These are phyloP conservation scores for Hemibagrus guttatus DNA, from an alignment of 2,797 vertebrate species.

Conservation along the genomic window DNA sequence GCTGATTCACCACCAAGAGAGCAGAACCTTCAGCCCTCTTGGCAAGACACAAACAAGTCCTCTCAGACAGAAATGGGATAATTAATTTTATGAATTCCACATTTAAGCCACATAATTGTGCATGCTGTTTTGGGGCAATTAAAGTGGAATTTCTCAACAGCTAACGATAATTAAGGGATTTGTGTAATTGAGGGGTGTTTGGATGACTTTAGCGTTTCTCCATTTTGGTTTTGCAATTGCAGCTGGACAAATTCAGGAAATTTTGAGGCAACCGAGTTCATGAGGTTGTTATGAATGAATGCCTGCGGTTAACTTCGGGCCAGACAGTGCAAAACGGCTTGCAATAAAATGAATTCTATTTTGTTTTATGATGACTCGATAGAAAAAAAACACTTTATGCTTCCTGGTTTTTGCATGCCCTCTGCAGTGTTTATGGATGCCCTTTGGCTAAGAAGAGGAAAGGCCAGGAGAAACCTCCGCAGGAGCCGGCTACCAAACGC, in stretches of 20 bases:
- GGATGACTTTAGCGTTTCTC: constrained; percentile 48
- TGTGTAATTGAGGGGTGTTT: constrained; percentile 69
- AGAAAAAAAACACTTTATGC: constrained; percentile 25
- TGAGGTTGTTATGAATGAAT: constrained; percentile 50
- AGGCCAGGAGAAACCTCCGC: constrained; percentile 90
- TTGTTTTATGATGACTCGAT: constrained; percentile 39
- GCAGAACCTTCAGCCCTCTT: constrained; percentile 51
- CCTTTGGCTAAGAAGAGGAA: constrained; percentile 97
- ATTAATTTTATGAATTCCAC: constrained; percentile 71
- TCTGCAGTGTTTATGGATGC: constrained; percentile 91
- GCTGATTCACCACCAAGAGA: constrained; percentile 19
- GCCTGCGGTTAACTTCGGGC: constrained; percentile 41
- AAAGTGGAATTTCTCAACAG: constrained; percentile 69
- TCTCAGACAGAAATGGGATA: constrained; percentile 67
- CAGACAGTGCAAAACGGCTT: constrained; percentile 3
- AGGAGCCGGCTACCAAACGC: constrained; percentile 90
- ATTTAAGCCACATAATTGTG: constrained; percentile 70
- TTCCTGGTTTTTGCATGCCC: constrained; percentile 42
- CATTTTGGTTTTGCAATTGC: constrained; percentile 47
- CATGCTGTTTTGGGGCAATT: constrained; percentile 72
- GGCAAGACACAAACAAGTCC: constrained; percentile 59
- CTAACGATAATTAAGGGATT: constrained; percentile 74
- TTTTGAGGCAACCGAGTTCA: constrained; percentile 46
- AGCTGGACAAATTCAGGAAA: constrained; percentile 40
- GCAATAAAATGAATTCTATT: constrained; percentile 24